Evolutionary conservation across 2,797 vertebrate genomes (phyloP).

Genomic region (Cetoscarus ocellatus): DNA sequence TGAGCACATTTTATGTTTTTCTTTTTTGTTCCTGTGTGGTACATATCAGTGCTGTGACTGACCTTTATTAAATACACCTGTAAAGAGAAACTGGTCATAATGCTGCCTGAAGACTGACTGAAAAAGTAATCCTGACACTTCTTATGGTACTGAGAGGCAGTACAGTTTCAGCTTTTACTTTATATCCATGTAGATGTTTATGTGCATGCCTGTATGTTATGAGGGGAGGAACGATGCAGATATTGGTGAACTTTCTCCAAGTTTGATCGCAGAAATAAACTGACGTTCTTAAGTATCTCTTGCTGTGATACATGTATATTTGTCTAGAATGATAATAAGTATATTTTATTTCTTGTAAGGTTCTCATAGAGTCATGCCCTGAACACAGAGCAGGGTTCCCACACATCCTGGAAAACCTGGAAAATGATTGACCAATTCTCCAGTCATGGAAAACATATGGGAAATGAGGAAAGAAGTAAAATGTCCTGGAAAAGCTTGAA

Average conservation of each 20-base stretch:
- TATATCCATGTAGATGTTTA: neutral
- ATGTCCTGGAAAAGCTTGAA: no score
- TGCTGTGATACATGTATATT: neutral
- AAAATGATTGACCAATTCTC: no score
- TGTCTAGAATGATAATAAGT: no score
- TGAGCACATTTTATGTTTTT: slow-evolving; percentile 16
- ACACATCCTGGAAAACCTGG: no score
- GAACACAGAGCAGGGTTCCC: no score
- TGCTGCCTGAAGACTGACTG: slow-evolving; percentile 51
- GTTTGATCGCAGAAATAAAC: slow-evolving; percentile 53
- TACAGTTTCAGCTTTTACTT: slow-evolving; percentile 34
- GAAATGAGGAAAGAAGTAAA: no score
- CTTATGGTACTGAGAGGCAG: slow-evolving; percentile 11
- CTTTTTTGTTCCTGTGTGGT: slow-evolving; percentile 8
- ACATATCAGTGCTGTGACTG: slow-evolving; percentile 20
- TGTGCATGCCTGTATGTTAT: slow-evolving; percentile 40
- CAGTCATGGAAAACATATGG: no score
- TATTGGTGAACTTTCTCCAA: slow-evolving; percentile 21
- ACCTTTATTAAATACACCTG: slow-evolving; percentile 17
- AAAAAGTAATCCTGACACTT: slow-evolving; percentile 36
- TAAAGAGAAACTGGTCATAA: slow-evolving; percentile 8
- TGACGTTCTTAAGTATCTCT: slow-evolving; percentile 15
- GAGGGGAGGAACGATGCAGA: slow-evolving; percentile 18
- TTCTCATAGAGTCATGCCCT: no score
- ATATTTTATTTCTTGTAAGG: no score